Evolutionary conservation across 2,797 vertebrate genomes (phyloP).

Genomic region (Etheostoma perlongum): DNA sequence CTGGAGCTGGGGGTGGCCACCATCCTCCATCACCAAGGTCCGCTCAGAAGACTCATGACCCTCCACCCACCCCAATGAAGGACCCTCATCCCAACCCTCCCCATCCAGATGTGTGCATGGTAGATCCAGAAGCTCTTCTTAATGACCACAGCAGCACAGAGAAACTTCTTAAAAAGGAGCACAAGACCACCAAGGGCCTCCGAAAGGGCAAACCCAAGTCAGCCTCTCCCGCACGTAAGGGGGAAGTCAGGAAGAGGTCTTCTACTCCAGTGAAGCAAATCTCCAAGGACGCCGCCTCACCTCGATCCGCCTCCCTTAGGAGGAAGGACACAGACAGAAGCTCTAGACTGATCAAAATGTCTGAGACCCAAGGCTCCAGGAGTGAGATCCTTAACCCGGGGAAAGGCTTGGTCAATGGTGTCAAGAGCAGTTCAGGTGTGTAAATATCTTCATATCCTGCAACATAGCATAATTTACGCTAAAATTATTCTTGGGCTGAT

Average conservation of each 20-base stretch:
- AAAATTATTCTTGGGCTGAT: not conserved
- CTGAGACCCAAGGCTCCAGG: slow-evolving; percentile 83
- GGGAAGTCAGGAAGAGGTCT: slow-evolving; percentile 89
- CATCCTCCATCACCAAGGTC: slow-evolving; percentile 86
- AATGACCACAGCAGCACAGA: slow-evolving; percentile 89
- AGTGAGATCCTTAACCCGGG: slow-evolving; percentile 85
- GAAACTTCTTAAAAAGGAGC: slow-evolving; percentile 90
- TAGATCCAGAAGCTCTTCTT: slow-evolving; percentile 92
- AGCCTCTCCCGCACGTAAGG: slow-evolving; percentile 90
- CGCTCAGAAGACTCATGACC: slow-evolving; percentile 87
- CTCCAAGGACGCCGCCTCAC: slow-evolving; percentile 85
- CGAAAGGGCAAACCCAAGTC: slow-evolving; percentile 92
- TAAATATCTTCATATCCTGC: slow-evolving; percentile 3
- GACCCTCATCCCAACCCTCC: slow-evolving; percentile 93
- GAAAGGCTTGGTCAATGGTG: slow-evolving; percentile 89
- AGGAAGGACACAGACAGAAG: slow-evolving; percentile 89
- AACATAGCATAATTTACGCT: not conserved
- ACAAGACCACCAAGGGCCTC: slow-evolving; percentile 90
- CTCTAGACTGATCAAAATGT: slow-evolving; percentile 84
- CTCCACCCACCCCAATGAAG: slow-evolving; percentile 88
- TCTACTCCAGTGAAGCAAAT: slow-evolving; percentile 90
- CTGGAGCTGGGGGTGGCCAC: slow-evolving; percentile 80
- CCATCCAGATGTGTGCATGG: slow-evolving; percentile 98
- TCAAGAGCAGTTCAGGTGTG: slow-evolving; percentile 90
- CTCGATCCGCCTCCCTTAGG: slow-evolving; percentile 85